These are phyloP conservation scores for Rhodophaea formosa DNA, from an alignment of 2,888 invertebrate species.

Conservation along the genomic window DNA sequence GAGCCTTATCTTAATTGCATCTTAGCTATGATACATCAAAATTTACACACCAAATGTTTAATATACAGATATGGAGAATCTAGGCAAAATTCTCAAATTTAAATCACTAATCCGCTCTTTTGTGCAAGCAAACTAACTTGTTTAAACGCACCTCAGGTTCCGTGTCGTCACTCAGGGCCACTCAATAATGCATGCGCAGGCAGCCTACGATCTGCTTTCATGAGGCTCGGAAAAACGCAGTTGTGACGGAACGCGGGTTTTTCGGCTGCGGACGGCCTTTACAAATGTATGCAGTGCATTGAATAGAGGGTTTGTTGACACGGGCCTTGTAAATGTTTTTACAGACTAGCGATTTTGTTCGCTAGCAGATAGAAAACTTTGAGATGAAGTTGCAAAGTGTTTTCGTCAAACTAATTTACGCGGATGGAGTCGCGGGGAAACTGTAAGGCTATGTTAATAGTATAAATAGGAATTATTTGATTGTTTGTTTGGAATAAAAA, in stretches of 20 bases:
- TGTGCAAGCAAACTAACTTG: slow-evolving; percentile 33
- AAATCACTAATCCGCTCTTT: no score
- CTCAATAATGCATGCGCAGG: slow-evolving; percentile 74
- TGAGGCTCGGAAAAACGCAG: slow-evolving; percentile 43
- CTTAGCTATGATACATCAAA: no score
- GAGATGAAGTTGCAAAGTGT: no score
- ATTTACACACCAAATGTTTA: no score
- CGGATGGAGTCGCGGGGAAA: no score
- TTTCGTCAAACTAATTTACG: no score
- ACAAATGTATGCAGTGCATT: slow-evolving; percentile 8
- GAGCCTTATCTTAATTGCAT: no score
- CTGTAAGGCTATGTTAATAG: no score
- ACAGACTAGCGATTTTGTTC: not conserved
- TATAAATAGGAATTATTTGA: no score
- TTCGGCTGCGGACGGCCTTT: slow-evolving; percentile 13
- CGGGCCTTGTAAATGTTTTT: not conserved
- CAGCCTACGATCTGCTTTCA: slow-evolving; percentile 48
- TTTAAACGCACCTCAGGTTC: slow-evolving; percentile 36
- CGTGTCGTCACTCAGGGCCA: slow-evolving; percentile 76
- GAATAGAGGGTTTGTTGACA: not conserved
- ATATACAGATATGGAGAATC: no score
- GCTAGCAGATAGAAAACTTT: not conserved
- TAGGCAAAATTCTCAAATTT: no score
- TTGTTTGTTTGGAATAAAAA: no score
- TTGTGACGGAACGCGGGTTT: slow-evolving; percentile 15